Base-by-base conservation (phyloP, 2,113 vertebrate species). In the Picathartes gymnocephalus region DNA sequence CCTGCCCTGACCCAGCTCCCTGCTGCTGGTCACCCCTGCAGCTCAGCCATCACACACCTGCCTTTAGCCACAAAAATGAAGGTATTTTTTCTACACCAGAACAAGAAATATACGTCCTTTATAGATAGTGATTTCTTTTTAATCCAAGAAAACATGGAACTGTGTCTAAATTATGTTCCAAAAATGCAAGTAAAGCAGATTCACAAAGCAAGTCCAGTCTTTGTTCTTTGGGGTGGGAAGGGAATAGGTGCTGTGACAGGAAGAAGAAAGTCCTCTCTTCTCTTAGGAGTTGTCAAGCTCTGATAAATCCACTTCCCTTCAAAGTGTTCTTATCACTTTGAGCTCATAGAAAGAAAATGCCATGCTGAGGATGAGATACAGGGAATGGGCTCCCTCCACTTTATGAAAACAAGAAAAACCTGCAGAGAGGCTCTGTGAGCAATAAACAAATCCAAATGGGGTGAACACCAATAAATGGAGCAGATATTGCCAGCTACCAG, bases 311-410 rank as follows among this genome's bases (percentile, higher is more conserved):
- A 25, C 62, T 76, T 93, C 39, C 31, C 25, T n/a, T 85, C 39
- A 53, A 61, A 77, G 25, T 73, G 11, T 61, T 12, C 14, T 2
- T 45, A n/a, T 1, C 40, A 40, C n/a, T 56, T 64, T 21, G 20
- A 48, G 37, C 33, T 65, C 30, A 40, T 15, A 72, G 40, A 35
- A 80, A 37, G 25, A 80, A 86, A 86, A 68, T 18, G 10, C 20
- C 19, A 39, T 0, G 0, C 35, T n/a, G 14, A 37, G 50, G 48
- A 24, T 54, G 48, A 71, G 61, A 71, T 21, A 11, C 13, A 22
- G 16, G 31, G 39, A 66, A 27, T 27, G 11, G 60, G 44, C 31
- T 69, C 37, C 40, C 22, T 81, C 53, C 2, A 0, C 33, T 88
- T 3, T 11, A 19, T 20, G 30, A 80, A 54, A 72, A 47, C 2